Conservation (phyloP, 2,797 vertebrate genomes). For the Buphagus erythrorhynchus region DNA sequence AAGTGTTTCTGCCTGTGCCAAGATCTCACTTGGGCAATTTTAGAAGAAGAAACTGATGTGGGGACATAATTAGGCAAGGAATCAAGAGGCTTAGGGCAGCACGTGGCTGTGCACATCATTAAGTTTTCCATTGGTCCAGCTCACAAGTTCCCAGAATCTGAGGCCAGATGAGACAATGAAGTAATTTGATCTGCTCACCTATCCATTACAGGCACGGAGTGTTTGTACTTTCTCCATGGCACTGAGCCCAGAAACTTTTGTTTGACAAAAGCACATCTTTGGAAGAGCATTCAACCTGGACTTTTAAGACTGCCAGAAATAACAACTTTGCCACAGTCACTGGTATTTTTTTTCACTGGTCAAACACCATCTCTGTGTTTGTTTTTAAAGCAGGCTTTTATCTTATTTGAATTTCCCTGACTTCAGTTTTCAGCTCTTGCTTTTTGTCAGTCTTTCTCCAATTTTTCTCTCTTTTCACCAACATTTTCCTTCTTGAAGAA, state of each 20-base stretch:
- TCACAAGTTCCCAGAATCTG: background rate
- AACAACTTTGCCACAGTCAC: background rate
- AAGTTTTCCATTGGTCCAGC: background rate
- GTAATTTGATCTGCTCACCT: conserved; percentile 39
- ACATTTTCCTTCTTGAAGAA: background rate
- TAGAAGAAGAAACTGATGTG: background rate
- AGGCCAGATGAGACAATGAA: conserved; percentile 2
- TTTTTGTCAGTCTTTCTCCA: background rate
- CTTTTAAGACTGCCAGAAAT: background rate
- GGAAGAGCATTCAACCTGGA: background rate
- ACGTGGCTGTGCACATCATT: background rate
- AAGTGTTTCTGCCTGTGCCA: background rate
- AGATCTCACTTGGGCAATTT: background rate
- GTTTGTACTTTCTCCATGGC: conserved; percentile 3
- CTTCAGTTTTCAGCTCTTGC: background rate
- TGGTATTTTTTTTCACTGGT: background rate
- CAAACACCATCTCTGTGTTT: background rate
- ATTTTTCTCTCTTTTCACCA: too few relatives aligned
- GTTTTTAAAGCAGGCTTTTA: background rate
- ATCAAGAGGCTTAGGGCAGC: background rate
- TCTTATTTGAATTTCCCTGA: background rate
- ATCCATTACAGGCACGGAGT: background rate
- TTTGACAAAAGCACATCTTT: conserved; percentile 8
- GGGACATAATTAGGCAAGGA: background rate
- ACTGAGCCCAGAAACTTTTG: conserved; percentile 5